These are phyloP conservation scores for Mesopsocus fuscifrons DNA, from an alignment of 2,888 invertebrate species.

Conservation along the genomic window DNA sequence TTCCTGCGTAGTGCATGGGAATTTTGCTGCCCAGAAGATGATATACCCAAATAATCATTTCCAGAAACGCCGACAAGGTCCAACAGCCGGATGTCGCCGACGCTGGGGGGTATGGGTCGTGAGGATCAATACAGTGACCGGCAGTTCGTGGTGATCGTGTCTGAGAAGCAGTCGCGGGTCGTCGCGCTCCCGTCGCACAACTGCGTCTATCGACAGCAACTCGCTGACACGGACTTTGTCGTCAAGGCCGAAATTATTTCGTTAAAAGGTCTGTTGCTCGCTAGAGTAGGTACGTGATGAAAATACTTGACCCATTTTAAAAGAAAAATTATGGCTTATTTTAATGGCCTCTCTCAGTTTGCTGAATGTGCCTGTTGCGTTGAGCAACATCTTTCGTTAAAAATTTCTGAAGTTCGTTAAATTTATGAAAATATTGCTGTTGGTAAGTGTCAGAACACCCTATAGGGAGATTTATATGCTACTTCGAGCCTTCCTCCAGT, in stretches of 20 bases:
- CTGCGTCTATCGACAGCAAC: conserved; percentile 81
- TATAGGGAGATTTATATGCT: no score
- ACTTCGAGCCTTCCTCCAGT: no score
- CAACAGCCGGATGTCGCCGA: conserved; percentile 58
- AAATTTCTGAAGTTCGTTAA: no score
- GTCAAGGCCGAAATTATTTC: conserved; percentile 86
- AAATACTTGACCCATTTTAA: conserved; percentile 8
- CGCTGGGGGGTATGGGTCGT: conserved; percentile 33
- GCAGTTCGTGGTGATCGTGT: conserved; percentile 83
- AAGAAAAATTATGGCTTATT: no score
- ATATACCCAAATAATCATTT: no score
- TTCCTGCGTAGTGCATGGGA: no score
- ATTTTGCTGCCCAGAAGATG: no score
- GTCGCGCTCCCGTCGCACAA: conserved; percentile 89
- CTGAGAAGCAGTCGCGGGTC: conserved; percentile 88
- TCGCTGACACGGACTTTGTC: conserved; percentile 83
- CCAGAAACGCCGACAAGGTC: conserved; percentile 43
- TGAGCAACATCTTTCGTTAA: no score
- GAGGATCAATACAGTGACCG: conserved; percentile 44
- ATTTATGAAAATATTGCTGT: no score
- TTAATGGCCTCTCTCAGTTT: no score
- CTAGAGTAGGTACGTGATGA: not conserved
- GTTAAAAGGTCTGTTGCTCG: conserved; percentile 49
- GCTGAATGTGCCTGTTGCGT: no score
- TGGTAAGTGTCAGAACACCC: no score